Percentiles rank a stretch among this genome's conserved stretches.
phyloP scores from a whole-genome alignment of 2,113 vertebrate species.

The Oryzias celebensis region DNA sequence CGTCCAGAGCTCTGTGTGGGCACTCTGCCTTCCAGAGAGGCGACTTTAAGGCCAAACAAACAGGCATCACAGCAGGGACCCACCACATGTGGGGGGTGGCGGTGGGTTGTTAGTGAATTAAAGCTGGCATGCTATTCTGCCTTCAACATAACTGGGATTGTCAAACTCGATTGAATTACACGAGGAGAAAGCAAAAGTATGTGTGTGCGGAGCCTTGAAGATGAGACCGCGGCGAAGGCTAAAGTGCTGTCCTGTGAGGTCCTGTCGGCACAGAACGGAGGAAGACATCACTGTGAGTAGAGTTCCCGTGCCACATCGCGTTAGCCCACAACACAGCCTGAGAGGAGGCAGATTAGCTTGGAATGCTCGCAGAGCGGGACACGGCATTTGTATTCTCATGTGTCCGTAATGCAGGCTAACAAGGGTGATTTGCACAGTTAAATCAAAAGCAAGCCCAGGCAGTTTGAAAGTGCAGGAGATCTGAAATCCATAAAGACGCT shows the following conservation, averaged over 20 bases:
- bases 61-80: constrained; percentile 54
- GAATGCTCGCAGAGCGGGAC: constrained; percentile 40
- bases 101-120: constrained; percentile 54
- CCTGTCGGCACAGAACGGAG: constrained; percentile 56
- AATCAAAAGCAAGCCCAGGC: constrained; percentile 78
- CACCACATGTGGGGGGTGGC: constrained; percentile 61
- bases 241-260: constrained; percentile 71
- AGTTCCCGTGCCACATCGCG: constrained; percentile 67
- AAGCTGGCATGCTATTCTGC: constrained; percentile 58
- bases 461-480: constrained; percentile 55
- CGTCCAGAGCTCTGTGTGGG: constrained; percentile 61
- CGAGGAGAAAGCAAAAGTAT: constrained; percentile 26
- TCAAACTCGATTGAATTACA: constrained; percentile 73
- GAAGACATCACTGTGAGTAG: constrained; percentile 60
- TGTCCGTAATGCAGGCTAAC: constrained; percentile 68
- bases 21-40: constrained; percentile 56
- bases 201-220: constrained; percentile 62
- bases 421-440: constrained; percentile 75
- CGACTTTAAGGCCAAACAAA: constrained; percentile 42
- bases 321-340: constrained; percentile 70
- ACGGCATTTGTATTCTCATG: constrained; percentile 61
- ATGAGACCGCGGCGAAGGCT: constrained; percentile 66
- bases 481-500: constrained; percentile 49
- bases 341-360: constrained; percentile 67
- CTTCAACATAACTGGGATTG: constrained; percentile 60